Percentiles rank a stretch among this genome's conserved stretches.
Evolutionary conservation across 2,888 invertebrate species (phyloP).

Genomic region (Sturmia bella): DNA sequence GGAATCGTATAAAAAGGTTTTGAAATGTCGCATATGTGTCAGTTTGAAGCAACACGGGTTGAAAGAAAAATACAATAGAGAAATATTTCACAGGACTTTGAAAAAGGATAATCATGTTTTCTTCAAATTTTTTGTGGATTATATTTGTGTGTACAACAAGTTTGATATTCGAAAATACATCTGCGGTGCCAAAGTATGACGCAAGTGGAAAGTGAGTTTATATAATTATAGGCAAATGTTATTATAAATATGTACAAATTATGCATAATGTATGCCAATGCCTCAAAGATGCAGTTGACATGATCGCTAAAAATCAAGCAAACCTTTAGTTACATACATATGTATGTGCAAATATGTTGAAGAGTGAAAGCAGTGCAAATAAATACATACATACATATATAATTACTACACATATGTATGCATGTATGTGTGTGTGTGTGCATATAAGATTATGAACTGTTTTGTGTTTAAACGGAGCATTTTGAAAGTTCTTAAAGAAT

Average conservation of each 20-base stretch:
- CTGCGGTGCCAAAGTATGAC: constrained; percentile 42
- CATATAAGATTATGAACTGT: neutral
- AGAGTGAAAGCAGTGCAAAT: too few relatives aligned
- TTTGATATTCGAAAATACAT: constrained; percentile 6
- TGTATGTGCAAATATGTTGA: neutral
- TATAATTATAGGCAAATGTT: too few relatives aligned
- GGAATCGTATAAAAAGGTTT: constrained; percentile 55
- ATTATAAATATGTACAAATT: too few relatives aligned
- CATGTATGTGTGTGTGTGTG: neutral
- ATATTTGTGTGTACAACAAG: constrained; percentile 6
- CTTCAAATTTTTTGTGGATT: constrained; percentile 8
- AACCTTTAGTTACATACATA: neutral
- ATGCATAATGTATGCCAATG: too few relatives aligned
- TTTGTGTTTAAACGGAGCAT: too few relatives aligned
- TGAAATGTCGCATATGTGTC: constrained; percentile 24
- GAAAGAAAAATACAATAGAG: constrained; percentile 11
- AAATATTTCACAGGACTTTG: neutral
- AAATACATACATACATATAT: neutral
- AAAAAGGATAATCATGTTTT: constrained; percentile 30
- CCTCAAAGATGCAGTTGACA: too few relatives aligned
- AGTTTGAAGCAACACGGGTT: constrained; percentile 31
- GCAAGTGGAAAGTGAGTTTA: constrained; percentile 53
- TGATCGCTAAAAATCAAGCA: too few relatives aligned
- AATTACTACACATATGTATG: neutral
- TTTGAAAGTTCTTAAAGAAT: too few relatives aligned